These are phyloP conservation scores for Ypsolopha scabrella DNA, from an alignment of 2,888 invertebrate species.

Conservation along the genomic window DNA sequence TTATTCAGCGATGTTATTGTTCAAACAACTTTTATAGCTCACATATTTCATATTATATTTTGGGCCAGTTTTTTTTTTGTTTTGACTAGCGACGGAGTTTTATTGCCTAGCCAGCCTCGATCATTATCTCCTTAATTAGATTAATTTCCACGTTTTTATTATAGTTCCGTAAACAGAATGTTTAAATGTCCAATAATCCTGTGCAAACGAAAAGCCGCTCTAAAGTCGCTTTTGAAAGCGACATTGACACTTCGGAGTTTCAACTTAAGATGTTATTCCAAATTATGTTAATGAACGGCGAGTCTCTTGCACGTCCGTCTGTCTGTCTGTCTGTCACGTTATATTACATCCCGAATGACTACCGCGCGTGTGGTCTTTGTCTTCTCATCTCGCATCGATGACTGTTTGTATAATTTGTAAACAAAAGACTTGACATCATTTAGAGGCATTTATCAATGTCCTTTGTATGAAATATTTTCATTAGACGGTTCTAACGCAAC, in stretches of 20 bases:
- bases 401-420: neutral
- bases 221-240: too few relatives aligned
- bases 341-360: neutral
- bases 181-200: too few relatives aligned
- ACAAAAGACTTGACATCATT: neutral
- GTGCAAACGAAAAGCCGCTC: too few relatives aligned
- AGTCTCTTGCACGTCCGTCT: neutral
- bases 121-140: neutral
- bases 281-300: neutral
- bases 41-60: neutral
- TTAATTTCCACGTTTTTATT: neutral
- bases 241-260: too few relatives aligned
- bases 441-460: neutral
- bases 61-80: neutral
- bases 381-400: conserved; percentile 2
- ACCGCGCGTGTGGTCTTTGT: neutral
- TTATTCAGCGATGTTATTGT: conserved; percentile 1
- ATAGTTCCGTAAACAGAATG: neutral
- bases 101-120: neutral
- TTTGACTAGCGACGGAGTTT: neutral
- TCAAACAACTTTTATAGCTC: neutral
- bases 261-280: too few relatives aligned
- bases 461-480: too few relatives aligned
- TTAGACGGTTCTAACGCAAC: neutral
- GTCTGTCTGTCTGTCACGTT: neutral